Evolutionary conservation across 2,797 vertebrate genomes (phyloP).

Genomic region (Chanos chanos): DNA sequence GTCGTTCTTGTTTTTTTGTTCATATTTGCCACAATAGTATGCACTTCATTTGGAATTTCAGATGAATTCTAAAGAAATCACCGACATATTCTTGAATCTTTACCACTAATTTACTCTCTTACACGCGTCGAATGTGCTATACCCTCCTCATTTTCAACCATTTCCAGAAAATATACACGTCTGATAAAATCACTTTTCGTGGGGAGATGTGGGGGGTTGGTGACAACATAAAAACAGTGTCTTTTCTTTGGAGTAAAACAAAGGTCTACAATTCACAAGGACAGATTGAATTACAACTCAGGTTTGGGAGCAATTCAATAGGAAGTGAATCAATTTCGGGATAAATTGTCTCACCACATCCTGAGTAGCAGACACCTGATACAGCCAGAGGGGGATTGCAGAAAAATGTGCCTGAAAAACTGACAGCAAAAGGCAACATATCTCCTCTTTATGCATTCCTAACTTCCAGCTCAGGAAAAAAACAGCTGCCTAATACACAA

Average conservation of each 20-base stretch:
- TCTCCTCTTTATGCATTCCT: constrained; percentile 37
- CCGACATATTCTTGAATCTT: too few species aligned
- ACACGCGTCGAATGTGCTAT: too few species aligned
- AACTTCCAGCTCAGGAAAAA: too few species aligned
- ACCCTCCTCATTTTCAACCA: too few species aligned
- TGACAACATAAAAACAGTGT: constrained; percentile 38
- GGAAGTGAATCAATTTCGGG: constrained; percentile 81
- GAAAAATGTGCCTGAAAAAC: constrained; percentile 65
- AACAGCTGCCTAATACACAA: too few species aligned
- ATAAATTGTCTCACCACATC: constrained; percentile 80
- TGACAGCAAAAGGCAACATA: constrained; percentile 55
- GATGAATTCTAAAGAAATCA: too few species aligned
- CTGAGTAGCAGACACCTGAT: constrained; percentile 73
- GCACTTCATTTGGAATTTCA: too few species aligned
- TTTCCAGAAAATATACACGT: too few species aligned
- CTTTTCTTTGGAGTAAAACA: constrained; percentile 44
- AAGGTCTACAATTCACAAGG: constrained; percentile 62
- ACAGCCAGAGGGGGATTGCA: constrained; percentile 65
- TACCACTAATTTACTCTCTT: too few species aligned
- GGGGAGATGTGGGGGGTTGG: constrained; percentile 19
- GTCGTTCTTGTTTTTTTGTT: too few species aligned
- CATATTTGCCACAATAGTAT: too few species aligned
- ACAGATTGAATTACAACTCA: constrained; percentile 71
- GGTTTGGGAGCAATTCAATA: constrained; percentile 76
- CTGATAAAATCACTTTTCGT: neutral